Evolutionary conservation across 2,113 vertebrate genomes (phyloP), one percentile per base, ranked within the genome.

Genomic region (Callaeas wilsoni): DNA sequence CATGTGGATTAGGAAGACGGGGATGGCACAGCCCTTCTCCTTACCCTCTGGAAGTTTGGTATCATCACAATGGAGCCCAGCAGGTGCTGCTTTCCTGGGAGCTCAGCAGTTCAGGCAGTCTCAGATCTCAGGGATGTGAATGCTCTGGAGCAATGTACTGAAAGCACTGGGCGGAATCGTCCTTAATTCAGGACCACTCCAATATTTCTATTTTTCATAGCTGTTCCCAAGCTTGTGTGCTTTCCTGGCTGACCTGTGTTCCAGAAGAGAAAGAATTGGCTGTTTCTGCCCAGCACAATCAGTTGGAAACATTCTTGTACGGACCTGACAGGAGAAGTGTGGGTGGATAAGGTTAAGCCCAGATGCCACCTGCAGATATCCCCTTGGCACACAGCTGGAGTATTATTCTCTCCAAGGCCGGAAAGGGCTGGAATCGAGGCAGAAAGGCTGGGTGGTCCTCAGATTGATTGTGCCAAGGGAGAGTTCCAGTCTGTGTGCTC

Each of bases 321-420:
- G 79, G 76, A 33, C 8, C 68, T 87, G 83, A 89, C 57, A 71
- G 63, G 69, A 84, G n/a, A 56, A 93, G 76, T 29, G 21, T 92
- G 93, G 95, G 96, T 87, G 92, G 90, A 2, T 88, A 16, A 56
- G 76, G 92, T 68, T 91, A 82, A 95, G 79, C 73, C 93, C 90
- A 93, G 92, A 64, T 96, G 94, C 64, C 85, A 93, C 86, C 89
- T 82, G 80, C 76, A 95, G 96, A 95, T 94, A 96, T 60, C 60
- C 59, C 63, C 47, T 84, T 96, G 93, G 96, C 90, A 2, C 74
- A 57, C 70, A 71, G 18, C 44, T 21, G 25, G 20, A 14, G 16
- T 53, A 97, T 95, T 97, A 82, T 95, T 97, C 88, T 75, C 76
- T 42, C 16, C 73, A 53, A 32, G 80, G 83, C 76, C 65, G 60